Evolutionary conservation across 2,888 invertebrate species (phyloP).

Genomic region (Sminthurides aquaticus): DNA sequence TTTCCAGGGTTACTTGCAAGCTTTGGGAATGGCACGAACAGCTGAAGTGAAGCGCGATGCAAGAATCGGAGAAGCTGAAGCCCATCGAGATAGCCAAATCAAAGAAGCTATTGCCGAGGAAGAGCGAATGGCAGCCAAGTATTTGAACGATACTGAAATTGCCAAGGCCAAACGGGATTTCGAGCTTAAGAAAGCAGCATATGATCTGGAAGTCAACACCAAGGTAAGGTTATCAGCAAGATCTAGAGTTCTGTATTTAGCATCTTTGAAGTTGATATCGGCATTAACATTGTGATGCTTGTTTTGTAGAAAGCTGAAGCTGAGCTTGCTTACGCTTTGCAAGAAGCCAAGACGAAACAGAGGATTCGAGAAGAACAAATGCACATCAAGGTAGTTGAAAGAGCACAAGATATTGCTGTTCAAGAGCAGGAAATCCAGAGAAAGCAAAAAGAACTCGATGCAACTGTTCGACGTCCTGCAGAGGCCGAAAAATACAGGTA

Average conservation of each 20-base stretch:
- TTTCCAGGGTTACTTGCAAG: slow-evolving; percentile 18
- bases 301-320: slow-evolving; percentile 70
- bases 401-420: slow-evolving; percentile 85
- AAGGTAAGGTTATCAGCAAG: slow-evolving; percentile 57
- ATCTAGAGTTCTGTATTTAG: slow-evolving; percentile 1
- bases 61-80: slow-evolving; percentile 93
- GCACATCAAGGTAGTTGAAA: slow-evolving; percentile 88
- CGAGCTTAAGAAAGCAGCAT: slow-evolving; percentile 92
- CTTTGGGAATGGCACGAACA: slow-evolving; percentile 52
- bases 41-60: slow-evolving; percentile 94
- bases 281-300: slow-evolving; percentile 10
- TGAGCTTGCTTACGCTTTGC: slow-evolving; percentile 84
- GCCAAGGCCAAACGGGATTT: slow-evolving; percentile 95
- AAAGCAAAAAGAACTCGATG: slow-evolving; percentile 84
- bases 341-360: slow-evolving; percentile 92
- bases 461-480: slow-evolving; percentile 64
- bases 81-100: slow-evolving; percentile 81
- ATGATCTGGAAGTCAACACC: slow-evolving; percentile 94
- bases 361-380: slow-evolving; percentile 94
- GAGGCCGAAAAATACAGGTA: slow-evolving; percentile 81
- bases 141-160: slow-evolving; percentile 92
- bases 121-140: slow-evolving; percentile 76
- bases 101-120: slow-evolving; percentile 95
- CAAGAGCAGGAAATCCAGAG: slow-evolving; percentile 94
- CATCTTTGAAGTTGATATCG: too few relatives aligned